A percentile compares a stretch with the other conserved stretches of the same genome.
Evolutionary conservation across 1,140 invertebrate species (phyloP).

Genomic region (Penaeus indicus): DNA sequence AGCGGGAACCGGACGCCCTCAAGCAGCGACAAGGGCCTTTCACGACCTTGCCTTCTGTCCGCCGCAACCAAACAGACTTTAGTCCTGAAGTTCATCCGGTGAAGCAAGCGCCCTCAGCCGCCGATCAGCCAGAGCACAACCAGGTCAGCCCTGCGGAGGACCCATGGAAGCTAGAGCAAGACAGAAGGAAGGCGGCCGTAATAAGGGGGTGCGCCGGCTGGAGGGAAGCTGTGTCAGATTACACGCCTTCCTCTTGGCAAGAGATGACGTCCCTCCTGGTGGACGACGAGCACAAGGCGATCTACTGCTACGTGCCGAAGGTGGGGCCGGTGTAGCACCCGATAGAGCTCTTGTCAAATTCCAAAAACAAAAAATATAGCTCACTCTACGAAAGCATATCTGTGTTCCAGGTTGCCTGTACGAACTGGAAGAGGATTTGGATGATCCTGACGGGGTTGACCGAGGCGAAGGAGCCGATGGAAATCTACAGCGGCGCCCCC

Average conservation of each 20-base stretch:
- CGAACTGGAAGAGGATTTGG: constrained; percentile 54
- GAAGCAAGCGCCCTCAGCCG: not conserved
- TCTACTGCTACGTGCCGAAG: constrained; percentile 44
- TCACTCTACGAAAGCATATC: too few relatives aligned
- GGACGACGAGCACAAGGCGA: constrained; percentile 35
- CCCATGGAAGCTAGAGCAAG: constrained; percentile 5
- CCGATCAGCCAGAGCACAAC: not conserved
- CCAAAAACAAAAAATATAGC: not conserved
- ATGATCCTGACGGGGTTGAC: constrained; percentile 47
- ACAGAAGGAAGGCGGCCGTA: not conserved
- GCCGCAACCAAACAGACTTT: too few relatives aligned
- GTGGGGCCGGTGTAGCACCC: not conserved
- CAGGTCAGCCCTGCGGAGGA: not conserved
- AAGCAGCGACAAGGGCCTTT: too few relatives aligned
- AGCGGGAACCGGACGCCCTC: too few relatives aligned
- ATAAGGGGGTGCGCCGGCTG: not conserved
- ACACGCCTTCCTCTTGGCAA: not conserved
- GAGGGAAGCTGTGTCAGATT: not conserved
- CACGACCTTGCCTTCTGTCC: too few relatives aligned
- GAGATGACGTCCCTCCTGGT: constrained; percentile 18
- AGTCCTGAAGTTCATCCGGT: not conserved
- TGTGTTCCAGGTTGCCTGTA: constrained; percentile 34
- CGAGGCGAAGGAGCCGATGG: constrained; percentile 2
- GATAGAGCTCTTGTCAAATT: too few relatives aligned
- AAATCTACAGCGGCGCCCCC: not conserved